A percentile compares a stretch with the other conserved stretches of the same genome.
These are phyloP conservation scores for Cirrhinus molitorella DNA, from an alignment of 2,797 vertebrate species.

Conservation along the genomic window DNA sequence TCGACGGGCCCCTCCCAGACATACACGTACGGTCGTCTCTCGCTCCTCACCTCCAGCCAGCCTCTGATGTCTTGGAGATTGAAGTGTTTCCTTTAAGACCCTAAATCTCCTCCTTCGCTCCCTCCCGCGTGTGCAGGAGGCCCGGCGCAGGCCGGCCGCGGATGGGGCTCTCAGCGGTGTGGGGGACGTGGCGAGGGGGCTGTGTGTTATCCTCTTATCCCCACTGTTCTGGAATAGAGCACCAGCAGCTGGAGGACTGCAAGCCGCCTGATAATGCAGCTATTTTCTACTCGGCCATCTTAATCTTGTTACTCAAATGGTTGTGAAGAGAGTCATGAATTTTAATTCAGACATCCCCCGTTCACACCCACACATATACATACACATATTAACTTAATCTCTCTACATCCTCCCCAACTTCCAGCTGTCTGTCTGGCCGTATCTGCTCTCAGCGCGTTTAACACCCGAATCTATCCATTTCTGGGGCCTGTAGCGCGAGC, in stretches of 20 bases:
- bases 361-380: slow-evolving; percentile 68
- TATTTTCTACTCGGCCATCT: slow-evolving; percentile 99
- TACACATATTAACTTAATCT: slow-evolving; percentile 82
- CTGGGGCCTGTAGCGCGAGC: slow-evolving; percentile 73
- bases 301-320: slow-evolving; percentile 99
- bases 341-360: slow-evolving; percentile 92
- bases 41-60: slow-evolving; percentile 57
- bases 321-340: slow-evolving; percentile 99
- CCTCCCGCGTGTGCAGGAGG: slow-evolving; percentile 50
- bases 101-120: slow-evolving; percentile 28
- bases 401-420: slow-evolving; percentile 74
- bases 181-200: slow-evolving; percentile 73
- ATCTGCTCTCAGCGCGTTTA: slow-evolving; percentile 66
- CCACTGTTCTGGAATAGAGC: slow-evolving; percentile 99
- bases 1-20: slow-evolving; percentile 10
- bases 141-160: slow-evolving; percentile 31
- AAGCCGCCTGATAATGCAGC: slow-evolving; percentile 99
- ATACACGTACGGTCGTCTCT: slow-evolving; percentile 22
- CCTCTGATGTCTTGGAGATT: slow-evolving; percentile 58
- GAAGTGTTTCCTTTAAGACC: slow-evolving; percentile 56
- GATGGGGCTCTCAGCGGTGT: slow-evolving; percentile 58
- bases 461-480: slow-evolving; percentile 66
- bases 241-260: slow-evolving; percentile 99
- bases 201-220: slow-evolving; percentile 99
- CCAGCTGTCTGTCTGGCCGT: slow-evolving; percentile 70